phyloP scores from a whole-genome alignment of 2,797 vertebrate species.

The Halcyon badia region DNA sequence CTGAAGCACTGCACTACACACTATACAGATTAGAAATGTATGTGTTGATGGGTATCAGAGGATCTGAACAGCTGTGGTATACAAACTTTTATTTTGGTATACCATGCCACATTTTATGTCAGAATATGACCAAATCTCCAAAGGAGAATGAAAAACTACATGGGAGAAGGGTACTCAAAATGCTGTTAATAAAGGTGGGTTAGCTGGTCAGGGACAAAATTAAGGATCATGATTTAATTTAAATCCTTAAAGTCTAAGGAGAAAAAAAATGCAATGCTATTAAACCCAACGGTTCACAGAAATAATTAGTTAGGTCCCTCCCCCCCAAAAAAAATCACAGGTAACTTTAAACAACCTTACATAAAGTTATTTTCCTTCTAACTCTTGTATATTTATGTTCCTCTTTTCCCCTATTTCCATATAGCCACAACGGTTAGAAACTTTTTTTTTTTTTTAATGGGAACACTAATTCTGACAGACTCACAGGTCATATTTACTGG shows the following conservation, averaged over 20 bases:
- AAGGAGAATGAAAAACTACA: neutral
- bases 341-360: neutral
- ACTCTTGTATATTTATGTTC: neutral
- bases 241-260: neutral
- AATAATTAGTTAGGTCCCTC: neutral
- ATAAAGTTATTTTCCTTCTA: neutral
- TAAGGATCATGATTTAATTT: neutral
- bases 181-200: neutral
- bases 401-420: neutral
- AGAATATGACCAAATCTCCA: neutral
- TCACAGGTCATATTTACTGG: neutral
- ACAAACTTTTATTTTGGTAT: neutral
- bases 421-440: neutral
- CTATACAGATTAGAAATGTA: neutral
- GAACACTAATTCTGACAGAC: neutral
- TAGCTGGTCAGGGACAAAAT: neutral
- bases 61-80: neutral
- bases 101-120: neutral
- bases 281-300: neutral
- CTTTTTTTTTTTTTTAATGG: neutral
- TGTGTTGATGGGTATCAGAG: neutral
- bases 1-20: neutral
- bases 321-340: neutral
- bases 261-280: neutral
- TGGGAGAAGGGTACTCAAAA: accelerated